These are phyloP conservation scores for Drosophila rellima DNA, from an alignment of 2,888 invertebrate genomes.

Conservation along the genomic window DNA sequence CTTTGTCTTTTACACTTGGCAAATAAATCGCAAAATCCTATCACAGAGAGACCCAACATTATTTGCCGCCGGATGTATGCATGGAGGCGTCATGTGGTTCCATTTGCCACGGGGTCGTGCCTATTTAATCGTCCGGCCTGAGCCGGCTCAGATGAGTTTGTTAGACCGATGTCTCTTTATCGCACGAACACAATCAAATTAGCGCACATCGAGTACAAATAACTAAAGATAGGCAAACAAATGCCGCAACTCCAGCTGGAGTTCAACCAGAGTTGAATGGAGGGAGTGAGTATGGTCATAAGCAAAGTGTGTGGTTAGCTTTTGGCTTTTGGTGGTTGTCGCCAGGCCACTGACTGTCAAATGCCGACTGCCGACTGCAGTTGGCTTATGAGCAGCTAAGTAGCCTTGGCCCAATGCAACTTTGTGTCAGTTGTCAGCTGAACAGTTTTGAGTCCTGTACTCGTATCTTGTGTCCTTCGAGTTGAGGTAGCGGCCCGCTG, in stretches of 20 bases:
- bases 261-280: not conserved
- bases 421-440: conserved; percentile 33
- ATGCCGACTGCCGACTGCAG: conserved; percentile 2
- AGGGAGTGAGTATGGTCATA: not conserved
- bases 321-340: conserved; percentile 16
- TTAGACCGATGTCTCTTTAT: conserved; percentile 63
- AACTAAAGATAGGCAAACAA: conserved; percentile 72
- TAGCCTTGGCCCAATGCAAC: conserved; percentile 51
- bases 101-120: conserved; percentile 39
- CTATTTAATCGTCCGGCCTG: conserved; percentile 46
- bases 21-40: conserved; percentile 81
- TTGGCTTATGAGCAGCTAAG: conserved; percentile 41
- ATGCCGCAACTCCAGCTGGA: conserved; percentile 46
- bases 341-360: not conserved
- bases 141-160: conserved; percentile 46
- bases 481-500: conserved; percentile 41
- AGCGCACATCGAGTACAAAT: conserved; percentile 82
- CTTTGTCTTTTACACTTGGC: conserved; percentile 76
- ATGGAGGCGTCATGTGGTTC: conserved; percentile 59
- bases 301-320: conserved; percentile 14
- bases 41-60: conserved; percentile 61
- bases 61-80: conserved; percentile 79
- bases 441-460: conserved; percentile 27
- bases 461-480: conserved; percentile 11
- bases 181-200: conserved; percentile 81